These are phyloP conservation scores for Dione vanillae DNA, from an alignment of 2,888 invertebrate genomes.

Conservation along the genomic window DNA sequence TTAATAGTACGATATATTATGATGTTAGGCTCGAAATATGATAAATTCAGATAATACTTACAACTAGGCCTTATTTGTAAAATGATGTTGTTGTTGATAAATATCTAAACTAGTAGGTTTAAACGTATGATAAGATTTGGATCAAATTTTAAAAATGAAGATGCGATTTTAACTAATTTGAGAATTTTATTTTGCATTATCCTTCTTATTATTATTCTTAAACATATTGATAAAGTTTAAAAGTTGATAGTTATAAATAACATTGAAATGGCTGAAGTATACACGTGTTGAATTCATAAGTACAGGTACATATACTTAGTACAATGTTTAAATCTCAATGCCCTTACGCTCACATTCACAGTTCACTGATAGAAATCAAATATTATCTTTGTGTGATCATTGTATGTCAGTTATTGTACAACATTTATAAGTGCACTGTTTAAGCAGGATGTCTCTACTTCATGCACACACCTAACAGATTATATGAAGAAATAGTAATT, in stretches of 20 bases:
- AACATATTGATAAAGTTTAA: constrained; percentile 13
- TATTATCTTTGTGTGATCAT: neutral
- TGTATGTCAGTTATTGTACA: constrained; percentile 30
- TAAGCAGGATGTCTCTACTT: neutral
- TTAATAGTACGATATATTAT: constrained; percentile 13
- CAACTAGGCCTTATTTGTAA: constrained; percentile 65
- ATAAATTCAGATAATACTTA: constrained; percentile 40
- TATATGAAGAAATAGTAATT: neutral
- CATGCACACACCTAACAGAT: neutral
- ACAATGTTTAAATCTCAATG: neutral
- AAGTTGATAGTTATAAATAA: too few relatives aligned
- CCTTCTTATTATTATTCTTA: neutral
- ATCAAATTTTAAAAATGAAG: neutral
- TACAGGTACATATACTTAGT: neutral
- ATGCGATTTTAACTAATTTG: neutral
- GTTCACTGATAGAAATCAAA: neutral
- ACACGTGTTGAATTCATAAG: neutral
- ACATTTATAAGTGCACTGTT: neutral
- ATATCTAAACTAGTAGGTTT: constrained; percentile 54
- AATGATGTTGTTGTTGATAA: constrained; percentile 69
- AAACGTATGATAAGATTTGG: constrained; percentile 15
- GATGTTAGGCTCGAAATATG: constrained; percentile 15
- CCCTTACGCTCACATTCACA: neutral
- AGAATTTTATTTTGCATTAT: neutral
- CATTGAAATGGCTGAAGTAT: neutral